Base-by-base conservation (phyloP, 2,797 vertebrate genomes). In the Acanthurus lineatus region DNA sequence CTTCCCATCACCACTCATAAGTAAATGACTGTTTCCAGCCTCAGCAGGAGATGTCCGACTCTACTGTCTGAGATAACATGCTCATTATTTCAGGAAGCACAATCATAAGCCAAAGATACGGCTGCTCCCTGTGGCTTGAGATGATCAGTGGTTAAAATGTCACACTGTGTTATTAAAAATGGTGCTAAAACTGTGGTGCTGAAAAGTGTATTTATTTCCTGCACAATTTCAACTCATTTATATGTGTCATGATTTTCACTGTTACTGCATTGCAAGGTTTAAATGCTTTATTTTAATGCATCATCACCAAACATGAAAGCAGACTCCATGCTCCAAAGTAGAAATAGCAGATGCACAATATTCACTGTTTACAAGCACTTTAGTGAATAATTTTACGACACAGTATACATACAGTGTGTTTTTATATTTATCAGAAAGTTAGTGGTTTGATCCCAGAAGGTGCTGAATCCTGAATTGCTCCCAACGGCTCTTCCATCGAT, bases 81-180 rank as follows among this genome's bases (percentile, higher is more conserved):
- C 52, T 75, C 38, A 38, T 82, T 83, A 70, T 76, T 77, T 81
- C 58, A 76, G 73, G 60, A 77, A 73, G 73, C 49, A 69, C 59
- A 54, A 51, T 76, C 73, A 68, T 17, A 60, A 59, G 63, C 44
- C 54, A 38, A 68, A 75, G 20, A 63, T 25, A 52, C 15, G 47
- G 38, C 38, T 42, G 49, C 28, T 20, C 56, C 42, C 52, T 75
- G 49, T 71, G 28, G 40, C 3, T 59, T 25, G 40, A 53, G 65
- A 66, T 52, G n/a, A 77, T 73, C 51, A 54, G 25, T 22, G 32
- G 63, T 63, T 69, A 40, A 75, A 80, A 82, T 71, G 64, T 81
- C 52, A 57, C 69, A 48, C 19, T 70, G 40, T 64, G 61, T 73
- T 65, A 77, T 78, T 86, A 82, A 86, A 49, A 85, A 75, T 70